A percentile compares a stretch with the other conserved stretches of the same genome.
phyloP scores from a whole-genome alignment of 2,888 invertebrate species.

The Mythimna ferrago region DNA sequence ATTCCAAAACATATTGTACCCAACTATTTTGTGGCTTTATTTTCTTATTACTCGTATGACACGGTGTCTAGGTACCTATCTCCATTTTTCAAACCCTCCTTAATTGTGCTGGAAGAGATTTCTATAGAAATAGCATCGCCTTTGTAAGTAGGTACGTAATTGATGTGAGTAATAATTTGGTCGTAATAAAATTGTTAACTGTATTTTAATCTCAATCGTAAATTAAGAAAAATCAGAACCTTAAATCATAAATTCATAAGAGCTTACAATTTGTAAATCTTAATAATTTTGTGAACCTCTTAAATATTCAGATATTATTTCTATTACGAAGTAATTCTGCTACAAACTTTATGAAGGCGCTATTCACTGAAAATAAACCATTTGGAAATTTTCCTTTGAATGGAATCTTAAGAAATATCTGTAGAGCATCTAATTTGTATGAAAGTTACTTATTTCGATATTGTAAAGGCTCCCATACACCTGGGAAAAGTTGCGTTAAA shows the following conservation, averaged over 20 bases:
- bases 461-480: constrained; percentile 1
- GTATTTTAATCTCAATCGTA: no score
- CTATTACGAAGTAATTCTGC: constrained; percentile 21
- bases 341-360: constrained; percentile 40
- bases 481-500: neutral
- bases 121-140: no score
- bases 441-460: constrained; percentile 23
- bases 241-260: neutral
- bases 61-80: no score
- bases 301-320: constrained; percentile 33
- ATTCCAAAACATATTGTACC: no score
- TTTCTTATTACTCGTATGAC: no score
- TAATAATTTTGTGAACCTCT: constrained; percentile 13
- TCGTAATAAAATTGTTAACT: no score
- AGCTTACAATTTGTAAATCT: neutral
- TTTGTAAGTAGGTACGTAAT: no score
- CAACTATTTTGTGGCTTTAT: no score
- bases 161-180: no score
- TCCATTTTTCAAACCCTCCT: no score
- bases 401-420: constrained; percentile 28
- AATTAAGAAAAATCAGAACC: neutral
- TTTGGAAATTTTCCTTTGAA: constrained; percentile 43
- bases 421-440: constrained; percentile 27
- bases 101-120: no score
- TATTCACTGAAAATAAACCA: constrained; percentile 42